A percentile compares a stretch with the other conserved stretches of the same genome.
phyloP scores from a whole-genome alignment of 2,797 vertebrate genomes.

The Phrynocephalus guinanensis region DNA sequence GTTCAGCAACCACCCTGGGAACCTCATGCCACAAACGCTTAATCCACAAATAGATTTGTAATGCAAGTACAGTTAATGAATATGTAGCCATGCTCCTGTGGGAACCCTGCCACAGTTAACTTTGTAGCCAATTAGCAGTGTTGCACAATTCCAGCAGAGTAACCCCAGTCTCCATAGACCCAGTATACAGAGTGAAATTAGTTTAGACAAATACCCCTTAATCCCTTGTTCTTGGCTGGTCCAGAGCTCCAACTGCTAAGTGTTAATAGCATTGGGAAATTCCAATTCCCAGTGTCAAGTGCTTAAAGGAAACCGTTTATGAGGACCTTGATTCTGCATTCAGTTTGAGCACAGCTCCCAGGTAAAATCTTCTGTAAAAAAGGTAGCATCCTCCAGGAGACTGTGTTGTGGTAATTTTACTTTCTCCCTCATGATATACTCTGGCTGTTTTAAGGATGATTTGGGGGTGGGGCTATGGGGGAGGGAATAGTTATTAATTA shows the following conservation, averaged over 20 bases:
- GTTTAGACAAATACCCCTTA: constrained; percentile 84
- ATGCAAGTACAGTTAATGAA: constrained; percentile 45
- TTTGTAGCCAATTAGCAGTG: constrained; percentile 84
- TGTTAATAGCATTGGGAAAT: constrained; percentile 82
- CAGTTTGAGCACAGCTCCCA: constrained; percentile 76
- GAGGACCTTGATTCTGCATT: constrained; percentile 77
- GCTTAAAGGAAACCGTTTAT: constrained; percentile 77
- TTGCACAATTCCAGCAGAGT: constrained; percentile 82
- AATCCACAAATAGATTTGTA: rapidly evolving
- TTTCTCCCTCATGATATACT: neutral
- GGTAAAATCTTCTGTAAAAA: constrained; percentile 70
- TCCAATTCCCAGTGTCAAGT: constrained; percentile 81
- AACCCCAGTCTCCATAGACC: constrained; percentile 81
- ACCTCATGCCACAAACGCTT: constrained; percentile 22
- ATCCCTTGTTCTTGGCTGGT: constrained; percentile 81
- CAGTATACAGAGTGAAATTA: constrained; percentile 81
- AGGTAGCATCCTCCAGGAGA: constrained; percentile 62
- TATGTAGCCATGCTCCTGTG: constrained; percentile 55
- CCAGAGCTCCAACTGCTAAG: constrained; percentile 78
- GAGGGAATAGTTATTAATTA: neutral
- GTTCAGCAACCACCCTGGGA: constrained; percentile 34
- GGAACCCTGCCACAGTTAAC: constrained; percentile 81
- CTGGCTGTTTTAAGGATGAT: neutral
- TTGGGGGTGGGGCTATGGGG: rapidly evolving
- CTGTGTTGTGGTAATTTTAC: constrained; percentile 32